Conservation (phyloP, 2,113 vertebrate species). For the Rafetus swinhoei region DNA sequence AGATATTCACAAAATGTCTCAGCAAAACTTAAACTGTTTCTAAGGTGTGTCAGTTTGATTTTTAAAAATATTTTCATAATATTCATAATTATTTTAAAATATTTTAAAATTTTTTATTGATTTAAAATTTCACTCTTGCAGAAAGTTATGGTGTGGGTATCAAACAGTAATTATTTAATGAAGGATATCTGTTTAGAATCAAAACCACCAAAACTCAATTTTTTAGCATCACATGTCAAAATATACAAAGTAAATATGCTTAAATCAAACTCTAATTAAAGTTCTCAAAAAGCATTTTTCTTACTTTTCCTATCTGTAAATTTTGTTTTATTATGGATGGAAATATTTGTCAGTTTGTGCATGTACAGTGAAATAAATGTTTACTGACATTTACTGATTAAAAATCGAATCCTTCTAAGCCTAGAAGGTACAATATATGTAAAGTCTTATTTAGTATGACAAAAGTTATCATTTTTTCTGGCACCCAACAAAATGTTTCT, state of each 20-base stretch:
- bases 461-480: neutral
- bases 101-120: neutral
- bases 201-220: no score
- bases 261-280: no score
- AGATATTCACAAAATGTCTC: neutral
- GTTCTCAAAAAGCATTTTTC: no score
- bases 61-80: neutral
- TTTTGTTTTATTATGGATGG: no score
- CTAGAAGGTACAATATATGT: neutral
- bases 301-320: no score
- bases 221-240: no score
- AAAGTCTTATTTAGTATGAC: neutral
- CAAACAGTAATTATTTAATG: neutral
- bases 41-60: neutral
- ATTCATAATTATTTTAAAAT: neutral
- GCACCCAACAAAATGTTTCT: neutral
- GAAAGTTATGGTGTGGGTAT: neutral
- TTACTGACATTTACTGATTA: no score
- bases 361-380: no score
- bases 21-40: neutral
- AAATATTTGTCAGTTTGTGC: no score
- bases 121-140: neutral
- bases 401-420: no score
- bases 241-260: no score
- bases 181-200: no score